A percentile compares a stretch with the other conserved stretches of the same genome.
phyloP scores from a whole-genome alignment of 2,797 vertebrate species.

The Merluccius polli region DNA sequence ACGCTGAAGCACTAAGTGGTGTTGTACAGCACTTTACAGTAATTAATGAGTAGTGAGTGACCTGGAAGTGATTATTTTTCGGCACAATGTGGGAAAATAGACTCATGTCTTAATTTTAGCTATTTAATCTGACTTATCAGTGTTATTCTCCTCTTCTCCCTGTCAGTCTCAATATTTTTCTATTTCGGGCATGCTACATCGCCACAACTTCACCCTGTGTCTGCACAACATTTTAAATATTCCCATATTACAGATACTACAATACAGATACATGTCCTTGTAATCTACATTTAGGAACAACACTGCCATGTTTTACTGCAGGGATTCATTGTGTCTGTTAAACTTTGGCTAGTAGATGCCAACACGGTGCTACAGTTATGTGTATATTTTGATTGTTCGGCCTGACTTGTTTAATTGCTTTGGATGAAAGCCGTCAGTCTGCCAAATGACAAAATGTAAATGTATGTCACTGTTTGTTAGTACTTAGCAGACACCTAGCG shows the following conservation, averaged over 20 bases:
- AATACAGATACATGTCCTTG: background rate
- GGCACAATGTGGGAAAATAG: background rate
- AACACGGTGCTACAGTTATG: background rate
- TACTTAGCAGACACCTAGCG: background rate
- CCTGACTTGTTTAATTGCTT: background rate
- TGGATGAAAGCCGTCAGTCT: background rate
- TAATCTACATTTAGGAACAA: background rate
- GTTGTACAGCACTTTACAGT: background rate
- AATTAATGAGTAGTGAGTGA: background rate
- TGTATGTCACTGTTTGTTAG: background rate
- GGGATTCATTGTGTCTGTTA: background rate
- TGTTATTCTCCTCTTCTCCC: background rate
- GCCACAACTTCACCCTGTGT: background rate
- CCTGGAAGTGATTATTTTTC: background rate
- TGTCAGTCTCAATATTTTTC: slow-evolving; percentile 3
- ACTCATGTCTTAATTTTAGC: background rate
- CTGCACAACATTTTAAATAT: background rate
- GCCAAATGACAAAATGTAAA: background rate
- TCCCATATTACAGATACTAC: no score
- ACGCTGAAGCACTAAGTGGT: background rate
- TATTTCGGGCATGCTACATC: background rate
- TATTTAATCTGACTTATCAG: background rate
- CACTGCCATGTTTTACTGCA: background rate
- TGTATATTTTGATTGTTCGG: background rate
- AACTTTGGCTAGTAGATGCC: background rate